A percentile compares a stretch with the other conserved stretches of the same genome.
Evolutionary conservation across 37 sponge, comb jelly and placozoan genomes (phyloP).

Genomic region (Oopsacas minuta): DNA sequence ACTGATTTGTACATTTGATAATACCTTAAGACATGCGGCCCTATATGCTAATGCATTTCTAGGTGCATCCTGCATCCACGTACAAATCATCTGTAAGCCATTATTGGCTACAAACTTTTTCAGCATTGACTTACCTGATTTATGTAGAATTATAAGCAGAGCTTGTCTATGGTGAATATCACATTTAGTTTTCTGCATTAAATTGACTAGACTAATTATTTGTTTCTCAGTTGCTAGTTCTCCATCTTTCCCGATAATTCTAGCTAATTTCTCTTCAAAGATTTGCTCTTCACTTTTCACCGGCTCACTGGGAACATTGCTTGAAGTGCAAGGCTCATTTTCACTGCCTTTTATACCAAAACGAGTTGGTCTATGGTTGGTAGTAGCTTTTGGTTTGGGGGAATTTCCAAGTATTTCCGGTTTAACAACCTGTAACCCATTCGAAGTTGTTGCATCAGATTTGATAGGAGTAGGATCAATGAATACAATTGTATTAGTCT

Average conservation of each 20-base stretch:
- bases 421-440: not conserved
- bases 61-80: slow-evolving; percentile 80
- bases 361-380: not conserved
- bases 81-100: slow-evolving; percentile 71
- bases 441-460: slow-evolving; percentile 13
- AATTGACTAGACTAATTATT: not conserved
- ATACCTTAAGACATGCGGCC: not conserved
- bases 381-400: not conserved
- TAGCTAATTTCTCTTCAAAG: not conserved
- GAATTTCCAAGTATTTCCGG: not conserved
- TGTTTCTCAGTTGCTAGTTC: not conserved
- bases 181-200: not conserved
- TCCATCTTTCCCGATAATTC: not conserved
- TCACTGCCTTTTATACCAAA: not conserved
- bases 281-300: slow-evolving; percentile 9
- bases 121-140: slow-evolving; percentile 26
- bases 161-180: not conserved
- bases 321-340: not conserved
- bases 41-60: not conserved
- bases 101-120: slow-evolving; percentile 70
- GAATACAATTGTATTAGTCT: not conserved
- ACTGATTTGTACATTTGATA: not conserved
- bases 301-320: not conserved
- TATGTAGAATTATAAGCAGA: not conserved
- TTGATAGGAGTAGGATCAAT: not conserved